Base-by-base conservation (phyloP, 2,113 vertebrate species). In the Gallinago paraguaiae region DNA sequence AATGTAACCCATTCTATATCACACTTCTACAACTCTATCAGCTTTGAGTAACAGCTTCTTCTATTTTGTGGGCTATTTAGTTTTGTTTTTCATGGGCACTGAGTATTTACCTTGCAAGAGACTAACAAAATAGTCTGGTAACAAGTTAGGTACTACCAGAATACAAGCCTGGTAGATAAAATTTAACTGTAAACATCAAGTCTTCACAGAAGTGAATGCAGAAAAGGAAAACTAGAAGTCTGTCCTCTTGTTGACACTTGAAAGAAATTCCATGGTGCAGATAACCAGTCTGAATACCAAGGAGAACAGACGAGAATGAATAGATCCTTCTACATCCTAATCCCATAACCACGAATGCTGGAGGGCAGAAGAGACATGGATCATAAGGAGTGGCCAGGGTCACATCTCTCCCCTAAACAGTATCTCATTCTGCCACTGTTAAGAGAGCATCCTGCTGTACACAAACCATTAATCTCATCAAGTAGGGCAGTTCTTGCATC, bases 1-100 rank as follows among this genome's bases (percentile, higher is more conserved):
- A 72, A 46, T 2, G 23, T 24, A 41, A 13, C 3, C 50, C 54
- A 7, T 7, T 65, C 0, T 12, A 1, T 8, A 17, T 39, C 30
- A 33, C 23, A 71, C 2, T 33, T 69, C 22, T 18, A 23, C 27
- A 81, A 17, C 14, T 77, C 33, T 48, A 20, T 18, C 50, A 45
- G 23, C 27, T 87, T 59, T 51, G 28, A 61, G 13, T 28, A 68
- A 65, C 23, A 65, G 13, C 13, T 59, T 7, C 18, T 57, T 65
- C 48, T 81, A 7, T 33, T 78, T 50, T 35, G 22, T 13, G 13
- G 2, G 6, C 8, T 15, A 9, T 24, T 68, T 39, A 37, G 4
- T 35, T 85, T 70, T 53, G 10, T 15, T 60, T 1, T 45, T 91
- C 33, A 48, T 24, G 31, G 23, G 31, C 10, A 69, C 1, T 20